Evolutionary conservation across 2,888 invertebrate genomes (phyloP), one percentile per base, ranked within the genome.

Genomic region (Trypoxylon attenuatum): DNA sequence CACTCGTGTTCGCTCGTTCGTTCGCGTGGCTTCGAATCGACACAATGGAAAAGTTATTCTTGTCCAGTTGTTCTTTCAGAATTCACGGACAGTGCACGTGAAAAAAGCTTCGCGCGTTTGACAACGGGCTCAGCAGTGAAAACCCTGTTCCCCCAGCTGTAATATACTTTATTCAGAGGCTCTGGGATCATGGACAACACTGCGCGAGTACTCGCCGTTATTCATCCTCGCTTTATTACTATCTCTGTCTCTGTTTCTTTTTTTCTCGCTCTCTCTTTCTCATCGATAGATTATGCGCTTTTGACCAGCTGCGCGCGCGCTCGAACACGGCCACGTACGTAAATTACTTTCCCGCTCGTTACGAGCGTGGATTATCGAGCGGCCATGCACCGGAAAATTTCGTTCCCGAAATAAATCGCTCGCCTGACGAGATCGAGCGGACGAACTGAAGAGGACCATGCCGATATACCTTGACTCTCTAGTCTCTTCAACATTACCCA

Each of bases 141-240:
- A 81, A 77, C 80, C 82, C 81, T 86, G 85, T 81, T 81, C 83
- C 85, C 84, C 80, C 78, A 80, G 84, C 87, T 85, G 85, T 85
- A 70, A 63, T 55, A 66, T 56, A 69, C 5, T 46, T 51, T 43
- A 53, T 65, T 60, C 18, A 78, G 69, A 79, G 82, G 86, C 86
- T 85, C 78, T 85, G 85, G 86, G 85, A 82, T 82, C 84, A 86
- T 75, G 84, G 84, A 80, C 82, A 76, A 84, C 85, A 86, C 85
- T 86, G 84, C 84, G 82, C 81, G 84, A 84, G 84, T 79, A 79
- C 71, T 80, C 76, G 71, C 71, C 57, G 68, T 62, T 74, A 79
- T 71, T 41, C 55, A 21, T 52, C 49, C 6, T 51, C 45, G 29
- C 6, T 45, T n/a, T n/a, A n/a, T n/a, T n/a, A n/a, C n/a, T n/a